Base-by-base conservation (phyloP, 2,888 invertebrate species). In the Eucriotettix oculatus region DNA sequence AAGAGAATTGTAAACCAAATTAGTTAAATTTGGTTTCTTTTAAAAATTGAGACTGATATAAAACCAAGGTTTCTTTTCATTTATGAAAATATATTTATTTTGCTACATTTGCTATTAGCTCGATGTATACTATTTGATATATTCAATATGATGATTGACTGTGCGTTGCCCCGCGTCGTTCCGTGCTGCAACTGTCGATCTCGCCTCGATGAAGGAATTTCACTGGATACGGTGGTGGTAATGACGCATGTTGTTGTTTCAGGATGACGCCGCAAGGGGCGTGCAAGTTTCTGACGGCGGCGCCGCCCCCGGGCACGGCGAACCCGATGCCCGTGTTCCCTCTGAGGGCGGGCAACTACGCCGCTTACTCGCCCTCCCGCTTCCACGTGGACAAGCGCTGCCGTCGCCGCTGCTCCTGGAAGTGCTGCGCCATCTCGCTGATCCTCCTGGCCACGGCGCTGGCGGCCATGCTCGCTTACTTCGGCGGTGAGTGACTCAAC, bases 371-470 rank as follows among this genome's bases (percentile, higher is more conserved):
- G 70, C 90, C 90, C 73, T 91, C 90, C 73, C 85, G 92, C 75
- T 92, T 92, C 80, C 90, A 91, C 81, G 90, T 92, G 80, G 90
- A 92, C 79, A 93, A 93, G 77, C 84, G 90, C 68, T 92, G 90
- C 78, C 90, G 89, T 75, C 90, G 90, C 75, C 83, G 91, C 68
- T 95, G 95, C 81, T 90, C 93, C 73, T 96, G 96, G 96, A 92
- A 93, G 78, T 95, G 94, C 76, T 86, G 91, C 74, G 91, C 92
- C 75, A 90, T 96, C 75, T 86, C 89, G 70, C 86, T 95, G 77
- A 91, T 95, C 75, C 82, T 94, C 73, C 80, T 95, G 70, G 86
- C 89, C 72, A 89, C 94, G 72, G 87, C 89, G 70, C 82, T 95
- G 71, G 86, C 90, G 70, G 93, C 93, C 68, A 92, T 93, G 85